Evolutionary conservation across 1,140 invertebrate species (phyloP).

Genomic region (Pseudomyrmex cubaensis): DNA sequence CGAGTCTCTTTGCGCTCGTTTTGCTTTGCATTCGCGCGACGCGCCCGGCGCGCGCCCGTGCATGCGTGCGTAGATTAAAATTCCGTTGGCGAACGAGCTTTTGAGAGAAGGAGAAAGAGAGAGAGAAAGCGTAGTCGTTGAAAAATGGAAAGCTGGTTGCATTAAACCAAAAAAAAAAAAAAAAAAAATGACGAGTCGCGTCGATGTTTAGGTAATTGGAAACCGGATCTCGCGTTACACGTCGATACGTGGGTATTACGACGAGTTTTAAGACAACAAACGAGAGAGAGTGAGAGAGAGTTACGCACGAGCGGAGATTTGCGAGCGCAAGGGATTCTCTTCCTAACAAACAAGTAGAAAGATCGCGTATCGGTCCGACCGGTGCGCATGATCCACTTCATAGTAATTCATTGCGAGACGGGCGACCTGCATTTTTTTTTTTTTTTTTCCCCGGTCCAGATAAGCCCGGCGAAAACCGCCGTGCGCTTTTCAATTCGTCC

Average conservation of each 20-base stretch:
- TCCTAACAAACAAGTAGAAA: constrained; percentile 42
- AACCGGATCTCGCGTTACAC: neutral
- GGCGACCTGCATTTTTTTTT: neutral
- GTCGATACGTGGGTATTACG: neutral
- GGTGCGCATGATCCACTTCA: no score
- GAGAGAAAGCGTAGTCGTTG: neutral
- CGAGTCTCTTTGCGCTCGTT: constrained; percentile 12
- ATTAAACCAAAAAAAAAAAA: constrained; percentile 15
- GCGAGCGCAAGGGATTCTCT: neutral
- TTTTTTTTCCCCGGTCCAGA: constrained; percentile 1
- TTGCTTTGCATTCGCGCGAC: constrained; percentile 31
- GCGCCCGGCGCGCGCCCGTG: neutral
- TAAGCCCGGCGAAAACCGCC: constrained; percentile 33
- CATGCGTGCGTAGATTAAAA: constrained; percentile 30
- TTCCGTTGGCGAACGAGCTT: constrained; percentile 32
- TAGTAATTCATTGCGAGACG: constrained; percentile 30
- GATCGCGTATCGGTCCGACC: constrained; percentile 31
- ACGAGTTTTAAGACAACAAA: neutral
- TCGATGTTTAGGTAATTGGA: neutral
- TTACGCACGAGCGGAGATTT: neutral
- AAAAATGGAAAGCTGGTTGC: constrained; percentile 18
- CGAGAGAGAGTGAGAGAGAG: neutral
- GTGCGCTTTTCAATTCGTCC: constrained; percentile 24
- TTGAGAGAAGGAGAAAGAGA: neutral
- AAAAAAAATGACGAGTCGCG: neutral